phyloP scores from a whole-genome alignment of 2,113 vertebrate genomes.

The Riparia riparia region DNA sequence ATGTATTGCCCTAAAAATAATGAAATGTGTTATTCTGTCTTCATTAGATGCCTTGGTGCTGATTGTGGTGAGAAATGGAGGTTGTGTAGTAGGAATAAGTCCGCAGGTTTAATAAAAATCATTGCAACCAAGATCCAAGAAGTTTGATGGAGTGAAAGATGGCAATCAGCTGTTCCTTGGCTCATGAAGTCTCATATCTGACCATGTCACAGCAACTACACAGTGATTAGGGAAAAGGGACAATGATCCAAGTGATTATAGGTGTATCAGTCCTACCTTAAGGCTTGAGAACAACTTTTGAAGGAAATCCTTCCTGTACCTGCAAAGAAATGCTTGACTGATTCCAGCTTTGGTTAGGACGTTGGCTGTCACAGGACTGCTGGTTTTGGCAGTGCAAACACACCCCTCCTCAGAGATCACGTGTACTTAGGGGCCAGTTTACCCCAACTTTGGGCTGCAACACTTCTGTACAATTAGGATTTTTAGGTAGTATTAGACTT shows the following conservation, averaged over 20 bases:
- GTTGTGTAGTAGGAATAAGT: neutral
- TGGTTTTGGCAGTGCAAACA: too few species aligned
- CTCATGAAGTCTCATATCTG: neutral
- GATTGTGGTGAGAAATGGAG: neutral
- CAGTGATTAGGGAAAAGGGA: neutral
- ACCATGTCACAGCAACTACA: neutral
- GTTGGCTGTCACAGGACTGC: fast-evolving
- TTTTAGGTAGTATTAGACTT: neutral
- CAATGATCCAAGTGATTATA: neutral
- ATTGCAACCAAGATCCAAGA: neutral
- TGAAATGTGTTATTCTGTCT: neutral
- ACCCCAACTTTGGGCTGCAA: neutral
- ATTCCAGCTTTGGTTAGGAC: fast-evolving
- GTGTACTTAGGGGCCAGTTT: neutral
- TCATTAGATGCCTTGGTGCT: neutral
- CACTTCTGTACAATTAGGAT: neutral
- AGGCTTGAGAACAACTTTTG: neutral
- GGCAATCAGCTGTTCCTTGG: neutral
- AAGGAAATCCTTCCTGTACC: neutral
- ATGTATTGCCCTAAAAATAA: neutral
- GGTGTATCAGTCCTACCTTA: neutral
- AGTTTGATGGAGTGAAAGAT: neutral
- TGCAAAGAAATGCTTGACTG: neutral
- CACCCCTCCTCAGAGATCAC: fast-evolving
- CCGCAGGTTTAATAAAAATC: neutral